A percentile compares a stretch with the other conserved stretches of the same genome.
Evolutionary conservation across 2,797 vertebrate species (phyloP).

Genomic region (Orientallactaga sibirica): DNA sequence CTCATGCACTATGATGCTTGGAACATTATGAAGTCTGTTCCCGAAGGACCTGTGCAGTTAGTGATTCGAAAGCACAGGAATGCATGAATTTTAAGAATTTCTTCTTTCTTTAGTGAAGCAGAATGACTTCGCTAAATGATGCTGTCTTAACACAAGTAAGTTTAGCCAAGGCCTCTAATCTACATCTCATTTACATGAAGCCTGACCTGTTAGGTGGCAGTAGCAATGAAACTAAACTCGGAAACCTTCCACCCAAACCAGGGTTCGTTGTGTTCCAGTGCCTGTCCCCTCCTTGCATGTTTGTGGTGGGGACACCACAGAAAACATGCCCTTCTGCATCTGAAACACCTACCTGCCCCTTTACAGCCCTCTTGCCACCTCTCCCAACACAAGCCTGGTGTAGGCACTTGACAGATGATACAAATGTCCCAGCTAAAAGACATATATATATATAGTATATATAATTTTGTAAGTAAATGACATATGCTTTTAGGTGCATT

Average conservation of each 20-base stretch:
- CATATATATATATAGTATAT: constrained; percentile 78
- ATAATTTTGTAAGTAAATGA: constrained; percentile 81
- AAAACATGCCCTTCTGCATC: constrained; percentile 74
- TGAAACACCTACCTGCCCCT: constrained; percentile 72
- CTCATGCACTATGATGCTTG: constrained; percentile 96
- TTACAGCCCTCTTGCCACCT: constrained; percentile 68
- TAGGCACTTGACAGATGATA: constrained; percentile 9
- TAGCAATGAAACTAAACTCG: constrained; percentile 70
- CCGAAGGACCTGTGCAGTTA: constrained; percentile 93
- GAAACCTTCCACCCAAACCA: constrained; percentile 70
- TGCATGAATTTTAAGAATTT: constrained; percentile 82
- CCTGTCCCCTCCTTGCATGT: constrained; percentile 78
- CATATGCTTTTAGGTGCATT: constrained; percentile 66
- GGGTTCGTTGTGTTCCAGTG: constrained; percentile 52
- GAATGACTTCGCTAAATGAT: constrained; percentile 77
- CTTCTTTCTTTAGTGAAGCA: constrained; percentile 46
- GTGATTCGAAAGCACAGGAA: constrained; percentile 92
- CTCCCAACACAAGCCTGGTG: constrained; percentile 56
- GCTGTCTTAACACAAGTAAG: constrained; percentile 74
- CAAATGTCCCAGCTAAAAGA: constrained; percentile 57
- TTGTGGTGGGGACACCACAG: constrained; percentile 67
- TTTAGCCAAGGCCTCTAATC: constrained; percentile 50
- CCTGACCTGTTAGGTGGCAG: constrained; percentile 63
- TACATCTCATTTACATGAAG: constrained; percentile 62
- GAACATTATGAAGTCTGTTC: constrained; percentile 94